Evolutionary conservation across 2,797 vertebrate species (phyloP).

Genomic region (Astyanax mexicanus): DNA sequence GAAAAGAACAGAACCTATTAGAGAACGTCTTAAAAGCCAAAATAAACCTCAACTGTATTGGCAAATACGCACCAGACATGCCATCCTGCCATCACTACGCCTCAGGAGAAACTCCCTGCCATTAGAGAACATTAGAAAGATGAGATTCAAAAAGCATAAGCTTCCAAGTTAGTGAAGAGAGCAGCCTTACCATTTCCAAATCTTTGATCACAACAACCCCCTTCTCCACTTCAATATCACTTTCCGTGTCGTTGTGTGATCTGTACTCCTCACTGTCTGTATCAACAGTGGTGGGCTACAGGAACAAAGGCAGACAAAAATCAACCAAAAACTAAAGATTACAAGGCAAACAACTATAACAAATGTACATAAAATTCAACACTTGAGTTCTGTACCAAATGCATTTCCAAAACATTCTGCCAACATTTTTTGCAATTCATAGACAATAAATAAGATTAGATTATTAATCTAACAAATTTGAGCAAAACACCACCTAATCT

Average conservation of each 20-base stretch:
- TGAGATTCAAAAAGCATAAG: too few relatives aligned
- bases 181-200: conserved; percentile 61
- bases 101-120: conserved; percentile 51
- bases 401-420: too few relatives aligned
- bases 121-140: not conserved
- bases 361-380: too few relatives aligned
- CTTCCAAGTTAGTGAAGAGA: not conserved
- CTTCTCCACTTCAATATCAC: conserved; percentile 76
- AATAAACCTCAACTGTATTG: not conserved
- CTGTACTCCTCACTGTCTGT: conserved; percentile 82
- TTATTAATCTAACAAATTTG: too few relatives aligned
- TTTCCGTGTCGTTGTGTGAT: conserved; percentile 80
- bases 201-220: conserved; percentile 67
- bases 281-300: conserved; percentile 76
- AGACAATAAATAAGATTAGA: too few relatives aligned
- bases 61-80: conserved; percentile 6
- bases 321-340: too few relatives aligned
- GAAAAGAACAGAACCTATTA: not conserved
- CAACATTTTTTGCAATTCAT: too few relatives aligned
- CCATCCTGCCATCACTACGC: conserved; percentile 40
- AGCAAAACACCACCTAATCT: too few relatives aligned
- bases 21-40: not conserved
- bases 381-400: too few relatives aligned
- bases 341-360: too few relatives aligned
- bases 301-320: not conserved